Conservation (phyloP, 2,797 vertebrate species). For the Apogon hyalosoma region DNA sequence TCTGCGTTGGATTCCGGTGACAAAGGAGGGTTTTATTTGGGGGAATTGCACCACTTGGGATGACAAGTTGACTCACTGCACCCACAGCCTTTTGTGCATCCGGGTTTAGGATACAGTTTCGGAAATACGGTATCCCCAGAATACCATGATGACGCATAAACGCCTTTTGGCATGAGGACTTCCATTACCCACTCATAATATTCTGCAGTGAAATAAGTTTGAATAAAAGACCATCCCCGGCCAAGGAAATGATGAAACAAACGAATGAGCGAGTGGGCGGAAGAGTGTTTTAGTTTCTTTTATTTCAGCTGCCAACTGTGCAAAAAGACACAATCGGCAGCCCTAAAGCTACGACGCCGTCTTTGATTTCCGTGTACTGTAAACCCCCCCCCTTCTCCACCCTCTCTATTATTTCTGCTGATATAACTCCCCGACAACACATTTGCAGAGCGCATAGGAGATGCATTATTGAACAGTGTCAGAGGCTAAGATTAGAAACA, state of each 20-base stretch:
- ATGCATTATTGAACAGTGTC: slow-evolving; percentile 83
- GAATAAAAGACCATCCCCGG: slow-evolving; percentile 37
- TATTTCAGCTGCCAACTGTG: slow-evolving; percentile 43
- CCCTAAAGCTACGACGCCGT: no score
- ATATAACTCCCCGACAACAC: slow-evolving; percentile 60
- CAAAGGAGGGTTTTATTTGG: slow-evolving; percentile 16
- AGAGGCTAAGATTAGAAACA: slow-evolving; percentile 82
- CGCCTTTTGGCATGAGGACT: slow-evolving; percentile 26
- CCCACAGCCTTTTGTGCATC: not conserved
- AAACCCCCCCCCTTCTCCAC: slow-evolving; percentile 14
- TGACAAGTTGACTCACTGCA: slow-evolving; percentile 34
- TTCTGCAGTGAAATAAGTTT: slow-evolving; percentile 16
- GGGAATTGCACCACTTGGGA: not conserved
- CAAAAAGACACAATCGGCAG: slow-evolving; percentile 34
- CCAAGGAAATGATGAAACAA: slow-evolving; percentile 38
- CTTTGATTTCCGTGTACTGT: slow-evolving; percentile 47
- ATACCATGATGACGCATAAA: slow-evolving; percentile 52
- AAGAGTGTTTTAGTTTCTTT: slow-evolving; percentile 37
- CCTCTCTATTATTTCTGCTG: slow-evolving; percentile 53
- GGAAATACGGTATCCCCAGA: slow-evolving; percentile 37
- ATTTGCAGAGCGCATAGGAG: slow-evolving; percentile 35
- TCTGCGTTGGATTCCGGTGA: not conserved
- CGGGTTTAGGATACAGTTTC: not conserved
- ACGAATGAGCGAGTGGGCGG: slow-evolving; percentile 44
- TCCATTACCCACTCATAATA: slow-evolving; percentile 36